Evolutionary conservation across 2,113 vertebrate genomes (phyloP), one percentile per base, ranked within the genome.

Genomic region (Delphinapterus leucas): DNA sequence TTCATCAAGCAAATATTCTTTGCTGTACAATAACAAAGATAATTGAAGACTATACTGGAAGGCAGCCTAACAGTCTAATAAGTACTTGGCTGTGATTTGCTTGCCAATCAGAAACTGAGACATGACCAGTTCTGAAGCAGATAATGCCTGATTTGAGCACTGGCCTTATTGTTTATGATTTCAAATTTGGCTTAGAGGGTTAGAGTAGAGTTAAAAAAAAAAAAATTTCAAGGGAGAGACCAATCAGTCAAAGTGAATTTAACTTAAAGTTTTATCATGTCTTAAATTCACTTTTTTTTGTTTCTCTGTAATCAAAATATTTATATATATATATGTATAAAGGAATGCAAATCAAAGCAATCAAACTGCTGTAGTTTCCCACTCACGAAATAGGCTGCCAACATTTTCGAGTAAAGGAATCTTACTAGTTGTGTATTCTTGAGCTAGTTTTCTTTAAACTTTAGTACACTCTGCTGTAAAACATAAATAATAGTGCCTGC

Each of bases 1-100:
- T 97, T 98, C 96, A 96, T 97, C 97, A 96, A 95, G 96, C 92
- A 96, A 96, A 96, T 90, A 92, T 88, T 96, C 65, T 90, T 74
- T 90, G 71, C 97, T 90, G 80, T 87, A 94, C 65, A 90, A 79
- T 95, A 96, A 88, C 90, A 97, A 93, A 96, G 92, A 97, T 97
- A 97, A 98, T 96, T 98, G 96, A 96, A 93, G 91, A 85, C 89
- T 47, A 10, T 9, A 21, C 79, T 97, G 97, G 95, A 96, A 90
- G 38, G 26, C 44, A 84, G 95, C 88, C 96, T 94, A 95, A 89
- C 49, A 11, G 67, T 96, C 53, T 97, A 96, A 97, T 97, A 97
- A 96, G 76, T 60, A 82, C 61, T 95, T 96, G 95, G 95, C 95
- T 97, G 87, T 31, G 41, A 96, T 81, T 96, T 65, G 38, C 83